Evolutionary conservation across 2,113 vertebrate species (phyloP).

Genomic region (Lepus timidus): DNA sequence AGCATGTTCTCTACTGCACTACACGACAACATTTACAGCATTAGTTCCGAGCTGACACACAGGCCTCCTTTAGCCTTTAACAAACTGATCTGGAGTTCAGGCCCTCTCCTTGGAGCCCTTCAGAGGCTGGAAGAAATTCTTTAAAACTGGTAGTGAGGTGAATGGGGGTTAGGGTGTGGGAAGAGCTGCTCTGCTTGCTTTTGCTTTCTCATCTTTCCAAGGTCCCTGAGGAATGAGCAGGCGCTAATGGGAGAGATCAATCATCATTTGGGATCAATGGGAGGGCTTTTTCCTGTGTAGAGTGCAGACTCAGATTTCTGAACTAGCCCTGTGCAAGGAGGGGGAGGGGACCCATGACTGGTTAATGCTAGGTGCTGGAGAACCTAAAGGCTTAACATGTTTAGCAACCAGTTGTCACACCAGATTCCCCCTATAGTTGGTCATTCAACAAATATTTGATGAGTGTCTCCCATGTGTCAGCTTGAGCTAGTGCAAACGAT

Average conservation of each 20-base stretch:
- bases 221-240: slow-evolving; percentile 56
- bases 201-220: slow-evolving; percentile 62
- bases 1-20: slow-evolving; percentile 24
- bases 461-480: neutral
- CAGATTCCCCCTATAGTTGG: neutral
- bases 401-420: slow-evolving; percentile 5
- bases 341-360: neutral
- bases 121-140: slow-evolving; percentile 51
- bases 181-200: slow-evolving; percentile 54
- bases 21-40: neutral
- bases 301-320: slow-evolving; percentile 60
- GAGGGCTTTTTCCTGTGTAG: slow-evolving; percentile 43
- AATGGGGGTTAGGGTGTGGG: neutral
- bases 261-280: slow-evolving; percentile 71
- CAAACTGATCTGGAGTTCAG: neutral
- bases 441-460: slow-evolving; percentile 18
- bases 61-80: neutral
- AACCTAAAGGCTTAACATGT: neutral
- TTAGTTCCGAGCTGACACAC: neutral
- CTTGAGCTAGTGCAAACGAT: slow-evolving; percentile 47
- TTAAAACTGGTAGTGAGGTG: slow-evolving; percentile 42
- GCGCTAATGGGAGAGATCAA: slow-evolving; percentile 66
- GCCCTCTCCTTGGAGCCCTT: neutral
- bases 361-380: neutral
- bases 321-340: neutral